Percentiles rank a stretch among this genome's conserved stretches.
Conservation (phyloP, 2,113 vertebrate species). For the Oryzias celebensis region DNA sequence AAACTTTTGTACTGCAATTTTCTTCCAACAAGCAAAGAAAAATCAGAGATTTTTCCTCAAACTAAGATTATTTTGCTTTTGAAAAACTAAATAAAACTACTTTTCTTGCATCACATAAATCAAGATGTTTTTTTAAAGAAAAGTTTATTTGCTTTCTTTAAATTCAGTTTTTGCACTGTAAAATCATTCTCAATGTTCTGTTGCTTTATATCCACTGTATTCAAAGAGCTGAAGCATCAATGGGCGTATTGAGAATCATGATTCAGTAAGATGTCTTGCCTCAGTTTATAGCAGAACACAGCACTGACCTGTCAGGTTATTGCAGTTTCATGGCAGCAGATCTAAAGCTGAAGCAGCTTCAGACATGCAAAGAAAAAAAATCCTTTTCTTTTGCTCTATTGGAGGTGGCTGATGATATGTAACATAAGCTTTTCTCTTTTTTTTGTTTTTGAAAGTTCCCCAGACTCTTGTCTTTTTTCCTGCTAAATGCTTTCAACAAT, state of each 20-base stretch:
- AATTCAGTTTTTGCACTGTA: neutral
- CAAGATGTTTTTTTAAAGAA: too few relatives aligned
- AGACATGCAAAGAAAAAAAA: constrained; percentile 29
- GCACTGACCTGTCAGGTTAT: constrained; percentile 46
- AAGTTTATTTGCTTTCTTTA: neutral
- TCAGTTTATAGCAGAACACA: constrained; percentile 56
- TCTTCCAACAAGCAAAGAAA: too few relatives aligned
- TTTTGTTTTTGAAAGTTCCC: too few relatives aligned
- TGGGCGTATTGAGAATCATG: constrained; percentile 28
- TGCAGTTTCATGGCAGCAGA: constrained; percentile 21
- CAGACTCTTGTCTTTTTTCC: too few relatives aligned
- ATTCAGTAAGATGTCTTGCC: constrained; percentile 69
- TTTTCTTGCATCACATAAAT: too few relatives aligned
- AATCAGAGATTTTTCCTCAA: too few relatives aligned
- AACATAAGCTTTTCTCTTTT: too few relatives aligned
- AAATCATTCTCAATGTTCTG: neutral
- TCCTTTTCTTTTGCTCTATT: neutral
- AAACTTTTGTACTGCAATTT: too few relatives aligned
- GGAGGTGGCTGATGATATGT: neutral
- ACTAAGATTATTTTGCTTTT: too few relatives aligned
- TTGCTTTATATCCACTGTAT: neutral
- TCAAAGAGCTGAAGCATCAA: constrained; percentile 13
- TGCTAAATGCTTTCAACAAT: too few relatives aligned
- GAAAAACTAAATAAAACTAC: too few relatives aligned
- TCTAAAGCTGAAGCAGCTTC: constrained; percentile 37